A percentile compares a stretch with the other conserved stretches of the same genome.
phyloP scores from a whole-genome alignment of 2,797 vertebrate species.

The Odontamblyopus lacepedii region DNA sequence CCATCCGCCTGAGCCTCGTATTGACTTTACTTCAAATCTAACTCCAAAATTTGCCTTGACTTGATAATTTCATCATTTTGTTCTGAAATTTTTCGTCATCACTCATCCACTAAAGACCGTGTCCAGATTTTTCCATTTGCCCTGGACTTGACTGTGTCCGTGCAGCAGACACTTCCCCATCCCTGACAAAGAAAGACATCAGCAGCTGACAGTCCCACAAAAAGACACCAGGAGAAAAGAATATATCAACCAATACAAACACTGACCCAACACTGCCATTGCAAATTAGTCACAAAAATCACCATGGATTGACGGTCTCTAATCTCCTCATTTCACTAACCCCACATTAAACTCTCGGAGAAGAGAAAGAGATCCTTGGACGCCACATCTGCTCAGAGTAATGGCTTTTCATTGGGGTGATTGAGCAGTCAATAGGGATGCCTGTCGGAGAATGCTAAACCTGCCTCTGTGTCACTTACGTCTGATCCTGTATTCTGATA shows the following conservation, averaged over 20 bases:
- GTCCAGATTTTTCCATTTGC: constrained; percentile 32
- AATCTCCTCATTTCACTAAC: constrained; percentile 51
- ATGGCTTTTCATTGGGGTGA: constrained; percentile 21
- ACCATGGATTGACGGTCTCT: constrained; percentile 47
- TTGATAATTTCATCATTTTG: not conserved
- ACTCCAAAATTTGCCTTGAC: not conserved
- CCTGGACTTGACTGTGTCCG: constrained; percentile 14
- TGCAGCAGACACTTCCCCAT: constrained; percentile 13
- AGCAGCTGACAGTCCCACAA: constrained; percentile 71
- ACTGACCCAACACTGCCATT: constrained; percentile 65
- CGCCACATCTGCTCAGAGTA: constrained; percentile 22
- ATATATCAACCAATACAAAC: constrained; percentile 71
- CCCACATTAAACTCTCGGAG: constrained; percentile 17
- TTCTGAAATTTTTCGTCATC: not conserved
- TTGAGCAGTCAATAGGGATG: constrained; percentile 5
- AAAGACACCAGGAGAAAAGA: constrained; percentile 57
- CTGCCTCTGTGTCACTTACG: constrained; percentile 3
- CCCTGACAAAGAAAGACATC: constrained; percentile 71
- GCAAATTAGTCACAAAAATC: constrained; percentile 61
- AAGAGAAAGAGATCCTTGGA: constrained; percentile 20
- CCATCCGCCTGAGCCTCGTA: too few species aligned
- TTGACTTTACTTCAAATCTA: too few species aligned
- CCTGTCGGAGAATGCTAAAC: constrained; percentile 19
- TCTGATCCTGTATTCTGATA: constrained; percentile 8
- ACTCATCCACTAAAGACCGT: constrained; percentile 12